Base-by-base conservation (phyloP, 2,113 vertebrate species). In the Sinocyclocheilus rhinocerous region DNA sequence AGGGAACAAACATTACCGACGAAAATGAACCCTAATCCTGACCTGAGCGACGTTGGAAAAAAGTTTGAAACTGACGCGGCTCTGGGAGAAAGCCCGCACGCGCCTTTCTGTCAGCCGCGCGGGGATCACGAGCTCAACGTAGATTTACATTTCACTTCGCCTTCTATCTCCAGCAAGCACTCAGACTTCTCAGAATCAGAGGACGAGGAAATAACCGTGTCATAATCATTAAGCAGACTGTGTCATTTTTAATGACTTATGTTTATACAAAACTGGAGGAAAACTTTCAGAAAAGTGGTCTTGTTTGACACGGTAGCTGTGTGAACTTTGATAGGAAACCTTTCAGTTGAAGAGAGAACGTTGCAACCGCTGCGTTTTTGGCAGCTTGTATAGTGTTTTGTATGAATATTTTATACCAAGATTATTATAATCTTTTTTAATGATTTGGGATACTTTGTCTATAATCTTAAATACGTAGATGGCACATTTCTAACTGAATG, bases 401-500 rank as follows among this genome's bases (percentile, higher is more conserved):
- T 92, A 87, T 63, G 39, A 89, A 86, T 89, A 83, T 90, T 69
- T 88, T 85, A 88, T 90, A 90, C 86, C 65, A 90, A 90, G 80
- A 90, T 84, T 84, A 89, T 89, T 84, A 69, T 67, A 52, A 72
- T 76, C 45, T 86, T 88, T 73, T 86, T 83, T 85, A 75, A 77
- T 59, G 65, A 63, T 85, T 81, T 86, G 85, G 55, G 59, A 88
- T 85, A 10, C n/a, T 39, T 67, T 84, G 65, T 75, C 59, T 89
- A 89, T 86, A 87, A 88, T 90, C 89, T 84, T 87, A 89, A 86
- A 86, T 81, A 84, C 86, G 84, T 92, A 91, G 91, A 91, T 78
- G 77, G 57, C 86, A 87, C 82, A 88, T 91, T 88, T 92, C 90
- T 92, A 92, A 92, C 85, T 99, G 87, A 97, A 97, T 55, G 96